Conservation (phyloP, 2,888 invertebrate genomes). For the Uloborus plumipes region DNA sequence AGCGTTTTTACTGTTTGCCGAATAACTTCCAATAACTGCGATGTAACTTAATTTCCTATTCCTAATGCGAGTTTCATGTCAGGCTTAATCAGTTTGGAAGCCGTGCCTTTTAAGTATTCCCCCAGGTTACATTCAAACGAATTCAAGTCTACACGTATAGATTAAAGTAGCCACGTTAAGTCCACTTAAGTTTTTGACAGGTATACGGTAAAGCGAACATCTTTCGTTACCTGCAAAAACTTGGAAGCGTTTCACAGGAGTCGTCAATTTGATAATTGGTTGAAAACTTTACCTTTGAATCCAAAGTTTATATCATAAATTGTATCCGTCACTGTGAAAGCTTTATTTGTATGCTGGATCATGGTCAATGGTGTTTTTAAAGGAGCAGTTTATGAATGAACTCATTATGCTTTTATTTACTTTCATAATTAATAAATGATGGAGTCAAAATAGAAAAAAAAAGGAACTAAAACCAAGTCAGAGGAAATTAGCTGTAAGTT, state of each 20-base stretch:
- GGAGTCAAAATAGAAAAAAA: too few species aligned
- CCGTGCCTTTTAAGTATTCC: conserved; percentile 53
- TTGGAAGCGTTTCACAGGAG: background rate
- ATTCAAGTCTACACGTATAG: conserved; percentile 33
- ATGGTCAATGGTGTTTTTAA: too few species aligned
- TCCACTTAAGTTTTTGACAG: conserved; percentile 52
- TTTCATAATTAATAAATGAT: too few species aligned
- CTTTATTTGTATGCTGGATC: too few species aligned
- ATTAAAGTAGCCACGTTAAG: conserved; percentile 53
- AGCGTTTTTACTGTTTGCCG: conserved; percentile 56
- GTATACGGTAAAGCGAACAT: conserved; percentile 33
- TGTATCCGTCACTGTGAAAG: too few species aligned
- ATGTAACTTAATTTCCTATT: conserved; percentile 59
- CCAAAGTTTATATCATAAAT: too few species aligned
- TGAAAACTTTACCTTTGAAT: too few species aligned
- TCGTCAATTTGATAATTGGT: too few species aligned
- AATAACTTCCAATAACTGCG: conserved; percentile 59
- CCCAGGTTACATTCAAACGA: conserved; percentile 45
- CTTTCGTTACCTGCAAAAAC: conserved; percentile 30
- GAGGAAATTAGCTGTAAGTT: too few species aligned
- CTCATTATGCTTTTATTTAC: too few species aligned
- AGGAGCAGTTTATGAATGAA: too few species aligned
- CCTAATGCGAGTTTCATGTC: conserved; percentile 61
- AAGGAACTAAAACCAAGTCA: too few species aligned
- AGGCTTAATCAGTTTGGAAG: conserved; percentile 53